Evolutionary conservation across 2,113 vertebrate genomes (phyloP), one percentile per base, ranked within the genome.

Genomic region (Festucalex cinctus): DNA sequence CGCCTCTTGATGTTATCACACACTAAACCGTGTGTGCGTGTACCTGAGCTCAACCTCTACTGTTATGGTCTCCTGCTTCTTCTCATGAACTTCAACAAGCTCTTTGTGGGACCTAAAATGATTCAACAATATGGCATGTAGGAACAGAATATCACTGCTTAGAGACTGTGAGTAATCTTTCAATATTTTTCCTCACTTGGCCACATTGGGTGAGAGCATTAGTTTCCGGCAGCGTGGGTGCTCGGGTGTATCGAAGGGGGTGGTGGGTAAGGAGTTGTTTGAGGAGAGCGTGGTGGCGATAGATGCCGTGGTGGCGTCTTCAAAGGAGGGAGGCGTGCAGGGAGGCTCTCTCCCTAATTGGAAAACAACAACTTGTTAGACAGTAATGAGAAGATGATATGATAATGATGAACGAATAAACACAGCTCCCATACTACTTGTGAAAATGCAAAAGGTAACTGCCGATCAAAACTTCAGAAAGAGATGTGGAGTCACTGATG

Each of bases 261-360:
- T 94, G 77, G 97, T 95, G 24, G 95, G 96, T 16, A 97, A 87
- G 57, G 97, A 98, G 20, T 95, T 98, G 85, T 89, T 91, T 12
- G 97, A 99, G 0, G 97, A 99, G 9, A 99, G 91, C 0, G 97
- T 99, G 0, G 97, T 99, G 49, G 97, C 95, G 4, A 98, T 98
- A 53, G 97, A 99, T 19, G 94, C 96, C 0, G 97, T 99, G 65
- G 97, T 99, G 1, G 97, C 97, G 87, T 99, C 97, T 85, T 99
- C 97, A 43, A 99, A 98, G n/a, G 96, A 97, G 0, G 97, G 96
- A 7, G 95, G 96, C 0, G 96, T 98, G 87, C 95, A 96, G 60
- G 95, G 96, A 0, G 94, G 92, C 17, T 87, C 89, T 70, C 67
- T 84, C 28, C 93, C 97, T 46, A 91, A 65, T n/a, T 5, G 9